Percentiles rank a stretch among this genome's conserved stretches.
phyloP scores from a whole-genome alignment of 2,797 vertebrate genomes.

The Pelochelys cantorii region DNA sequence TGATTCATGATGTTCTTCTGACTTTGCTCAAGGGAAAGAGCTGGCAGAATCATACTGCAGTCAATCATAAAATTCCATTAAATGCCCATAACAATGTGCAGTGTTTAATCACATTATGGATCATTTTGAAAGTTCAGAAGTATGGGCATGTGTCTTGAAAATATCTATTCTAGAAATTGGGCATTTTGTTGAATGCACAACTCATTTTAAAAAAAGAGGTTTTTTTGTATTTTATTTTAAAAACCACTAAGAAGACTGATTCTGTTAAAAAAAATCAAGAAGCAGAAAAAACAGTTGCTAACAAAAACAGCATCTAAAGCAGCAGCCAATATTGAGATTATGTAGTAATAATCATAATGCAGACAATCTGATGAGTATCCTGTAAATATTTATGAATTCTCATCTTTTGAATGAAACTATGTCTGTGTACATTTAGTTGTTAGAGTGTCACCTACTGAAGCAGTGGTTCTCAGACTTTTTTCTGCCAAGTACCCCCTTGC shows the following conservation, averaged over 20 bases:
- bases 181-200: not conserved
- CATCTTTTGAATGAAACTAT: too few relatives aligned
- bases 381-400: not conserved
- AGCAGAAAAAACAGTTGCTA: not conserved
- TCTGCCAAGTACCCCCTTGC: not conserved
- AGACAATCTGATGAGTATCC: not conserved
- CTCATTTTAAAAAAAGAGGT: not conserved
- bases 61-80: constrained; percentile 47
- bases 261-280: not conserved
- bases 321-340: not conserved
- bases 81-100: constrained; percentile 25
- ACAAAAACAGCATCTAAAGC: not conserved
- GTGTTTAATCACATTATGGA: constrained; percentile 21
- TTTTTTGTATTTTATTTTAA: not conserved
- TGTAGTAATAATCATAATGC: not conserved
- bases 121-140: constrained; percentile 24
- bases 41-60: constrained; percentile 5
- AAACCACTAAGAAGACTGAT: not conserved
- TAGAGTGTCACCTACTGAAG: not conserved
- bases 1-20: constrained; percentile 16
- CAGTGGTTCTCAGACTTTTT: not conserved
- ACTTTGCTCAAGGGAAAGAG: constrained; percentile 37
- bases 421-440: not conserved
- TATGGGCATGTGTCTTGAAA: not conserved
- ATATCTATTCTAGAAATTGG: not conserved